These are phyloP conservation scores for Drosophila bocqueti DNA, from an alignment of 1,140 invertebrate genomes.

Conservation along the genomic window DNA sequence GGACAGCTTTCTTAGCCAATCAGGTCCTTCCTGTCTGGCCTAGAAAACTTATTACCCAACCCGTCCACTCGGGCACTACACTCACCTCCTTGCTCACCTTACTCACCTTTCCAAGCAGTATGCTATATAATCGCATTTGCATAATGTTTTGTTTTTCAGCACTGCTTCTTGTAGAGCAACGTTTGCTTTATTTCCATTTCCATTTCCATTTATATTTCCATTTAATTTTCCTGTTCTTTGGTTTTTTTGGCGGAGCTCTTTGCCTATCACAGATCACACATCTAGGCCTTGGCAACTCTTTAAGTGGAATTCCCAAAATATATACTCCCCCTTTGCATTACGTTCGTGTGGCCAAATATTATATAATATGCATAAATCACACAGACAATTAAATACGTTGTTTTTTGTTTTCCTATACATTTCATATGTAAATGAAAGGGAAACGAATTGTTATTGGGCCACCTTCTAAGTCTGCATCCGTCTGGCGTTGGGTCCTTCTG, in stretches of 20 bases:
- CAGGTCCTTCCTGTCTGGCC: conserved; percentile 42
- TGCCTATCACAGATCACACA: conserved; percentile 53
- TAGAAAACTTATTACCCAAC: conserved; percentile 46
- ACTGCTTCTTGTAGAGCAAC: conserved; percentile 7
- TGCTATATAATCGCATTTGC: conserved; percentile 41
- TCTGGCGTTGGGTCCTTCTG: conserved; percentile 1
- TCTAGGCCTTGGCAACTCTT: conserved; percentile 59
- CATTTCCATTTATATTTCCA: conserved; percentile 58
- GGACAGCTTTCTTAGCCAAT: conserved; percentile 55
- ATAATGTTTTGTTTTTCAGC: conserved; percentile 58
- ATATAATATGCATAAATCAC: conserved; percentile 71
- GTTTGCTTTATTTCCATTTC: conserved; percentile 68
- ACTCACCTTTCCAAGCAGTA: conserved; percentile 19
- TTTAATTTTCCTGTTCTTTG: conserved; percentile 66
- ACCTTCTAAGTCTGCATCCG: conserved; percentile 11
- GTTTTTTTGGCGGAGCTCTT: conserved; percentile 21
- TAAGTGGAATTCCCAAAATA: conserved; percentile 52
- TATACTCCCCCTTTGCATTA: conserved; percentile 9
- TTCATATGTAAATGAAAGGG: conserved; percentile 68
- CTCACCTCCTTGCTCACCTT: neutral
- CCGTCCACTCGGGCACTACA: neutral
- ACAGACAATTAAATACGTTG: conserved; percentile 71
- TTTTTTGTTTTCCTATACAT: conserved; percentile 55
- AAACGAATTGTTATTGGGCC: conserved; percentile 37
- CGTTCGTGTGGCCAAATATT: conserved; percentile 36